Evolutionary conservation across 2,888 invertebrate genomes (phyloP).

Genomic region (Syrphus vitripennis): DNA sequence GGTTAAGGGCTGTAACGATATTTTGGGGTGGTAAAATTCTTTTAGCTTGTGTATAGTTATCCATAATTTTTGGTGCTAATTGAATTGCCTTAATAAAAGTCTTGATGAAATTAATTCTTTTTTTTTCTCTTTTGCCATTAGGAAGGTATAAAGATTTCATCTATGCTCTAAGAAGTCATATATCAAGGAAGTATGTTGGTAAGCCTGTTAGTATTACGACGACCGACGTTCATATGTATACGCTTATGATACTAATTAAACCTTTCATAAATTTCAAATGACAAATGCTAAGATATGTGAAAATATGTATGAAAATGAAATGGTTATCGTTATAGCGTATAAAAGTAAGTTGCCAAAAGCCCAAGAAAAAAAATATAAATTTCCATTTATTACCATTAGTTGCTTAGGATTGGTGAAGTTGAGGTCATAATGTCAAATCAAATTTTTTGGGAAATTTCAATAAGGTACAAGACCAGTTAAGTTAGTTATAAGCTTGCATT

Average conservation of each 20-base stretch:
- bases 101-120: constrained; percentile 64
- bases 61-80: constrained; percentile 59
- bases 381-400: background rate
- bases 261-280: constrained; percentile 38
- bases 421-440: background rate
- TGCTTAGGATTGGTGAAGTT: background rate
- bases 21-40: constrained; percentile 22
- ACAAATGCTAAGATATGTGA: constrained; percentile 10
- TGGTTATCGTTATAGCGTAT: background rate
- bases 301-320: background rate
- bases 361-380: background rate
- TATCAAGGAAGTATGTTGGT: constrained; percentile 55
- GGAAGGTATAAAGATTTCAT: constrained; percentile 13
- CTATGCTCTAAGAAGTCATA: constrained; percentile 28
- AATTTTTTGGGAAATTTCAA: background rate
- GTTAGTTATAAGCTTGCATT: no score
- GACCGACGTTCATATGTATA: background rate
- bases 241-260: constrained; percentile 59
- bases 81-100: constrained; percentile 63
- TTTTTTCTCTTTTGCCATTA: background rate
- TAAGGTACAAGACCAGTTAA: background rate
- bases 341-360: background rate
- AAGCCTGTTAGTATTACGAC: constrained; percentile 47
- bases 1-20: background rate
- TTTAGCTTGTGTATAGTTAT: constrained; percentile 16